Evolutionary conservation across 2,113 vertebrate genomes (phyloP).

Genomic region (Oncorhynchus clarkii): DNA sequence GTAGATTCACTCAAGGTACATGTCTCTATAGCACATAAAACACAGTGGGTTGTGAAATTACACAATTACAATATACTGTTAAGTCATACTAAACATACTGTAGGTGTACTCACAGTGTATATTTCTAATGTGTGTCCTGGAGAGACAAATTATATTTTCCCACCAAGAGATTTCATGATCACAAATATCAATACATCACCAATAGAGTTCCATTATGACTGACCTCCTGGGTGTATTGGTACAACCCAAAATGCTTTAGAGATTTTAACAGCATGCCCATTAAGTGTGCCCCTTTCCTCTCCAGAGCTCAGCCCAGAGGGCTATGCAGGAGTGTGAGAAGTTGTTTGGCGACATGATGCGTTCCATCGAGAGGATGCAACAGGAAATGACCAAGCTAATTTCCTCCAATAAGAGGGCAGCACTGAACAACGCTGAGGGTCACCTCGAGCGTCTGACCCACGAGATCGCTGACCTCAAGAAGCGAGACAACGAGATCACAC

Average conservation of each 20-base stretch:
- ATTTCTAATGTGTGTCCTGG: too few species aligned
- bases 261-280: constrained; percentile 22
- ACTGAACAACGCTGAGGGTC: constrained; percentile 72
- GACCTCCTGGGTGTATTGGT: not conserved
- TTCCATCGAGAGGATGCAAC: constrained; percentile 79
- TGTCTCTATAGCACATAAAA: not conserved
- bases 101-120: too few species aligned
- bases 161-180: constrained; percentile 42
- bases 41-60: too few species aligned
- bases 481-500: constrained; percentile 75
- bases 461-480: constrained; percentile 76
- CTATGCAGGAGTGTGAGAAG: constrained; percentile 78
- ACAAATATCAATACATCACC: not conserved
- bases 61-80: too few species aligned
- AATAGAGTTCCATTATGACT: constrained; percentile 8
- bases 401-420: constrained; percentile 73
- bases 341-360: constrained; percentile 76
- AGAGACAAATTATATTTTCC: not conserved
- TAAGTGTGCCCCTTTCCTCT: not conserved
- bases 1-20: constrained; percentile 76
- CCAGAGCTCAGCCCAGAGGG: constrained; percentile 73
- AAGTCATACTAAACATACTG: too few species aligned
- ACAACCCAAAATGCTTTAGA: constrained; percentile 29
- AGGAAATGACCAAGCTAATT: constrained; percentile 78
- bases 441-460: constrained; percentile 75